Evolutionary conservation across 2,888 invertebrate genomes (phyloP).

Genomic region (Conchocele bisecta): DNA sequence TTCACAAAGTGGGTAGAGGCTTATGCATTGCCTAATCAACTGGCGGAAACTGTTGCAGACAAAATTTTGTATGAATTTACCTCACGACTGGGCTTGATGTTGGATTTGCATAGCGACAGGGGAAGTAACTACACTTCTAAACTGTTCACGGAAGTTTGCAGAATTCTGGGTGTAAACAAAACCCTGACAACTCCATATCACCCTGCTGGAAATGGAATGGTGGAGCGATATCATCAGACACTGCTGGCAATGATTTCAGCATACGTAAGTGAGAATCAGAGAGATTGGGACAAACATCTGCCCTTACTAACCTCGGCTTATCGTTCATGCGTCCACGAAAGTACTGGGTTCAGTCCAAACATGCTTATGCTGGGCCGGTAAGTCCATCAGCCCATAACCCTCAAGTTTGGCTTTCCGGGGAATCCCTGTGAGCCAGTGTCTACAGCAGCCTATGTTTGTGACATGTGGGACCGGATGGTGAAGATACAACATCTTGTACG

Average conservation of each 20-base stretch:
- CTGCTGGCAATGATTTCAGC: conserved; percentile 13
- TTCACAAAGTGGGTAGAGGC: background rate
- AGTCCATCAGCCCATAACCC: conserved; percentile 4
- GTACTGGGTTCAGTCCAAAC: conserved; percentile 28
- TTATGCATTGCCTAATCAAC: background rate
- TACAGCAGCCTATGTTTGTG: conserved; percentile 11
- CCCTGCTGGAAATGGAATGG: background rate
- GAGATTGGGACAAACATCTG: conserved; percentile 16
- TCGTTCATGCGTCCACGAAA: conserved; percentile 12
- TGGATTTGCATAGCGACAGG: background rate
- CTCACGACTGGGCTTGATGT: background rate
- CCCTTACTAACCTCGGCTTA: conserved; percentile 20
- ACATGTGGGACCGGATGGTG: conserved; percentile 11
- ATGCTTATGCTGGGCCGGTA: conserved; percentile 21
- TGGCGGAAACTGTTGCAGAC: background rate
- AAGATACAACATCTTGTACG: conserved; percentile 7
- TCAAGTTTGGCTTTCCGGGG: background rate
- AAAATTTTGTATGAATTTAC: background rate
- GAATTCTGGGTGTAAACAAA: background rate
- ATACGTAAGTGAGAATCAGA: conserved; percentile 13
- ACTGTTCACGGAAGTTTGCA: conserved; percentile 20
- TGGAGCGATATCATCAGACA: conserved; percentile 17
- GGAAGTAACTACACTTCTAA: background rate
- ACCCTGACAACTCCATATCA: background rate
- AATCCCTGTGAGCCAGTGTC: background rate